Percentiles rank a stretch among this genome's conserved stretches.
These are phyloP conservation scores for Parascotia fuliginaria DNA, from an alignment of 2,888 invertebrate species.

Conservation along the genomic window DNA sequence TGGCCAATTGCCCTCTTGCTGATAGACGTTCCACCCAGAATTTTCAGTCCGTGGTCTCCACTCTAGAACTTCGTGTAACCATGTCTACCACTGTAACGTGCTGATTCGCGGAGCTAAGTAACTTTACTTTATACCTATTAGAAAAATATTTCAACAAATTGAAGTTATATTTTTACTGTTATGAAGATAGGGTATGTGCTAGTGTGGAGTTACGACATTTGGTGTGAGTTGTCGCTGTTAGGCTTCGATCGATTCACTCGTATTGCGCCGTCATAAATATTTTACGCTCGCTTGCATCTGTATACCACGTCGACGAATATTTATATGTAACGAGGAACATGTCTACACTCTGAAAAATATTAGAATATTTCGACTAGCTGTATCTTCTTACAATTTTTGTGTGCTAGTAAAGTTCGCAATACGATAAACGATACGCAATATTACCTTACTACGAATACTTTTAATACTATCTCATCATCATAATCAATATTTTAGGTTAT, in stretches of 20 bases:
- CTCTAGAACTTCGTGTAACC: too few species aligned
- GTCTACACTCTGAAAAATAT: constrained; percentile 18
- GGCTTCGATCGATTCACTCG: constrained; percentile 36
- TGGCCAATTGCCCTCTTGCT: too few species aligned
- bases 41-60: too few species aligned
- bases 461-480: too few species aligned
- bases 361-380: constrained; percentile 14
- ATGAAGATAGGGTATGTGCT: constrained; percentile 19
- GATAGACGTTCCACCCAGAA: too few species aligned
- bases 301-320: constrained; percentile 34
- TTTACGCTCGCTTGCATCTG: constrained; percentile 43
- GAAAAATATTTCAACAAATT: too few species aligned
- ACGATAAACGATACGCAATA: too few species aligned
- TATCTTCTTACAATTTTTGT: background rate
- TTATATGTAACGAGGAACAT: constrained; percentile 33
- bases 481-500: too few species aligned
- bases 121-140: background rate
- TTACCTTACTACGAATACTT: too few species aligned
- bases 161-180: constrained; percentile 6
- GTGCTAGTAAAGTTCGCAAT: background rate
- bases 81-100: too few species aligned
- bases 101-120: too few species aligned
- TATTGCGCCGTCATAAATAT: constrained; percentile 45
- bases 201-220: constrained; percentile 12
- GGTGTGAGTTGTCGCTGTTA: constrained; percentile 26